Percentiles rank a stretch among this genome's conserved stretches.
Conservation (phyloP, 2,888 invertebrate species). For the Zhuqinia jingwanae region DNA sequence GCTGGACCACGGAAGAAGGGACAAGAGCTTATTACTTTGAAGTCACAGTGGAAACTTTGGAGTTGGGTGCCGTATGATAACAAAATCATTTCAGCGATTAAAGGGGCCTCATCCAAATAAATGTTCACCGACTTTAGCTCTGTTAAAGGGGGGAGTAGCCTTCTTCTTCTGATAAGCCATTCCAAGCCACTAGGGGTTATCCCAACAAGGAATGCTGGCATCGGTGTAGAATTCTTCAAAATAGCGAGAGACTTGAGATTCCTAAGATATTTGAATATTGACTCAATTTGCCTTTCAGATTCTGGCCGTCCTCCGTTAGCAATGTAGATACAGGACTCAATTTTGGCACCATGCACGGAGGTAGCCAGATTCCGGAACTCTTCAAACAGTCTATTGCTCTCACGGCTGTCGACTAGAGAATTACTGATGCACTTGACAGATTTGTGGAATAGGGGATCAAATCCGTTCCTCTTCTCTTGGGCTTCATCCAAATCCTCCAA, state of each 20-base stretch:
- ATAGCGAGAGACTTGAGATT: background rate
- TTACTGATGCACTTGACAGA: background rate
- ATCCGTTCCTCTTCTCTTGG: background rate
- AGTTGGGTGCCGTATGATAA: background rate
- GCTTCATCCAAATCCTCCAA: background rate
- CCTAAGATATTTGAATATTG: background rate
- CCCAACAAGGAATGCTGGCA: too few species aligned
- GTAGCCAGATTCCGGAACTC: background rate
- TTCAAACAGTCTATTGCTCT: background rate
- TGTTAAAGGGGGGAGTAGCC: background rate
- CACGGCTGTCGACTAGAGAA: background rate
- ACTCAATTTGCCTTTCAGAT: background rate
- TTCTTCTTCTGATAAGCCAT: background rate
- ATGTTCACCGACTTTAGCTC: background rate
- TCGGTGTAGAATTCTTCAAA: background rate
- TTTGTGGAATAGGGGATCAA: conserved; percentile 8
- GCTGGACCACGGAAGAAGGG: background rate
- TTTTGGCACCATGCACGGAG: background rate
- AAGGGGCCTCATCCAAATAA: background rate
- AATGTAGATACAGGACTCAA: background rate
- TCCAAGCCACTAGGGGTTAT: background rate
- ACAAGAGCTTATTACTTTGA: background rate
- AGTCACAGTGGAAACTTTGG: conserved; percentile 12
- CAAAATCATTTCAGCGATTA: background rate
- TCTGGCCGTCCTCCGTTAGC: background rate